These are phyloP conservation scores for Coryphaenoides rupestris DNA, from an alignment of 2,113 vertebrate species.

Conservation along the genomic window DNA sequence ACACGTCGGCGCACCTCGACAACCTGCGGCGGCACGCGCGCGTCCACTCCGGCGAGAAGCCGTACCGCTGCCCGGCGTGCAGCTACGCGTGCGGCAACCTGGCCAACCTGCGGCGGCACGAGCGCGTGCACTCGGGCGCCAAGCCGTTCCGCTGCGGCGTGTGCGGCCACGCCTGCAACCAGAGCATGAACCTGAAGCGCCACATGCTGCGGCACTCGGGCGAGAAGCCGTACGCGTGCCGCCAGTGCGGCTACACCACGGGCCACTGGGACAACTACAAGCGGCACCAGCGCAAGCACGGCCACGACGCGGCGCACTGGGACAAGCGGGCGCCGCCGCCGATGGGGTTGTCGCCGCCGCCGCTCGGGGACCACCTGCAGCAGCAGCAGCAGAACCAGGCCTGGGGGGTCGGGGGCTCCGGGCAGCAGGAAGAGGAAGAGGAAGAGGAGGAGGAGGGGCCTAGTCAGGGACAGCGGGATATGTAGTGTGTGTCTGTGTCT, in stretches of 20 bases:
- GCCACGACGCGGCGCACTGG: conserved; percentile 81
- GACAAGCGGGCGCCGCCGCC: conserved; percentile 52
- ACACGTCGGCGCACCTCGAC: conserved; percentile 92
- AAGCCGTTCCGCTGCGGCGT: conserved; percentile 92
- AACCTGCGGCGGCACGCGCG: conserved; percentile 94
- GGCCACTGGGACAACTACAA: conserved; percentile 99
- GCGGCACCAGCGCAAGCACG: conserved; percentile 94
- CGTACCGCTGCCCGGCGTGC: conserved; percentile 85
- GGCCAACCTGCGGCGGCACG: conserved; percentile 92
- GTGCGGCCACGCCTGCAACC: conserved; percentile 94
- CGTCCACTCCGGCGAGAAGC: conserved; percentile 86
- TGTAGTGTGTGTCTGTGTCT: not conserved
- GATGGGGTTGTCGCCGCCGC: conserved; percentile 37
- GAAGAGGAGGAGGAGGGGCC: not conserved
- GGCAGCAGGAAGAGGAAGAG: too few species aligned
- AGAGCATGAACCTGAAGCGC: conserved; percentile 98
- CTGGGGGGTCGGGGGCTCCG: too few species aligned
- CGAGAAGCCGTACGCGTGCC: conserved; percentile 90
- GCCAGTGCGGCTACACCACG: conserved; percentile 86
- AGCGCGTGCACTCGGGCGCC: conserved; percentile 92
- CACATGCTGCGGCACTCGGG: conserved; percentile 95
- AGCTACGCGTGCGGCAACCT: conserved; percentile 94
- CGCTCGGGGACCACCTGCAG: conserved; percentile 6
- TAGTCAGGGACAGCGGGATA: not conserved
- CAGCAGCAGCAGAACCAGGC: not conserved